Conservation (phyloP, 2,797 vertebrate genomes). For the Cephalopachus bancanus region DNA sequence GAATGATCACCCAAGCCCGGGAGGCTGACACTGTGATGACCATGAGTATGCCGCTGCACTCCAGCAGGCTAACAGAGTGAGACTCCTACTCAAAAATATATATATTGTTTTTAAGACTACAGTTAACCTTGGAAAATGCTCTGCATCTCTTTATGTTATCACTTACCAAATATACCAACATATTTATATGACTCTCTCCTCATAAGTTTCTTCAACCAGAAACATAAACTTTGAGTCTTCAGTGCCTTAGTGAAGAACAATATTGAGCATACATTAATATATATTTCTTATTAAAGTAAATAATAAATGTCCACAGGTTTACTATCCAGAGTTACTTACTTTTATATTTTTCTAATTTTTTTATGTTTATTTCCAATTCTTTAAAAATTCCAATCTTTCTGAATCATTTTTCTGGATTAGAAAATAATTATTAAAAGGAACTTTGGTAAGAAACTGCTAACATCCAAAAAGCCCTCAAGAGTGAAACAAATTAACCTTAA, state of each 20-base stretch:
- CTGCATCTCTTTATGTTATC: neutral
- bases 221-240: neutral
- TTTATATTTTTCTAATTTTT: neutral
- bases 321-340: neutral
- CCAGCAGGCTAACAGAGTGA: too few relatives aligned
- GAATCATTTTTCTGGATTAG: neutral
- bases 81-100: neutral
- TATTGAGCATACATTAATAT: neutral
- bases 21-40: too few relatives aligned
- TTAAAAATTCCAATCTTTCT: neutral
- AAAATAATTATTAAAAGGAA: neutral
- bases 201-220: neutral
- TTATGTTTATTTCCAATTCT: neutral
- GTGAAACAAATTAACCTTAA: slow-evolving; percentile 15
- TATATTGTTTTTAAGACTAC: neutral
- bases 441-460: neutral
- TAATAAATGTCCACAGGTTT: neutral
- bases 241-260: neutral
- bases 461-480: neutral
- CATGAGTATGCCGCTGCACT: too few relatives aligned
- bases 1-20: too few relatives aligned
- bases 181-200: neutral
- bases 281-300: neutral
- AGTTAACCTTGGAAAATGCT: neutral
- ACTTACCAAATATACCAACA: slow-evolving; percentile 11